Conservation (phyloP, 2,888 invertebrate genomes). For the Cephalotes varians region DNA sequence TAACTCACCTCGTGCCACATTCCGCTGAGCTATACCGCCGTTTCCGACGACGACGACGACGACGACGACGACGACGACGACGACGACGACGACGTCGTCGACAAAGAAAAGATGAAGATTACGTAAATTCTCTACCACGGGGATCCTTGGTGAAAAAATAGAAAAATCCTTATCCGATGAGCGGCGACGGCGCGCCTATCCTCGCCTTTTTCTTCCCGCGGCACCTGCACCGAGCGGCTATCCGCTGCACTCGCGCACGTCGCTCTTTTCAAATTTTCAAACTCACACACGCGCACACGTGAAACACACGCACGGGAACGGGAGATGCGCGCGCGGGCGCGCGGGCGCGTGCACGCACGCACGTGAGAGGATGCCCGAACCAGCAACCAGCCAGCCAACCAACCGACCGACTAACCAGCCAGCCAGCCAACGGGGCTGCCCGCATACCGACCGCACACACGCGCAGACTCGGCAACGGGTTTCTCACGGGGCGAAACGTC, state of each 20-base stretch:
- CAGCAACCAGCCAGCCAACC: not conserved
- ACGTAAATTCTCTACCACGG: conserved; percentile 2
- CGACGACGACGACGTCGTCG: too few relatives aligned
- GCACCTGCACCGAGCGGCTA: conserved; percentile 36
- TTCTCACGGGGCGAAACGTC: conserved; percentile 61
- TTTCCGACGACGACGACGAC: conserved; percentile 69
- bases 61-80: conserved; percentile 41
- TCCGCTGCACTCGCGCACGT: conserved; percentile 41
- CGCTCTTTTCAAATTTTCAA: conserved; percentile 48
- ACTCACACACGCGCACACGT: not conserved
- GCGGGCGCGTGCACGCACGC: conserved; percentile 55
- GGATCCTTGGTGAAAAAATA: conserved; percentile 55
- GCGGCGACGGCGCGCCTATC: not conserved
- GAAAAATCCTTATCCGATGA: conserved; percentile 13
- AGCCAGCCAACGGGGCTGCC: conserved; percentile 56
- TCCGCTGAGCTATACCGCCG: conserved; percentile 78
- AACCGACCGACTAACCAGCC: not conserved
- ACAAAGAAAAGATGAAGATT: conserved; percentile 1
- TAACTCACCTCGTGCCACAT: conserved; percentile 85
- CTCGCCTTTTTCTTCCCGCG: conserved; percentile 7
- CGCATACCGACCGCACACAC: conserved; percentile 63
- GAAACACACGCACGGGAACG: not conserved
- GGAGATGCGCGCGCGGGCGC: conserved; percentile 43
- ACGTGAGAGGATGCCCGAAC: conserved; percentile 58
- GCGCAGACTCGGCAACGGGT: conserved; percentile 65